These are phyloP conservation scores for Sycophila texana DNA, from an alignment of 2,888 invertebrate species.

Conservation along the genomic window DNA sequence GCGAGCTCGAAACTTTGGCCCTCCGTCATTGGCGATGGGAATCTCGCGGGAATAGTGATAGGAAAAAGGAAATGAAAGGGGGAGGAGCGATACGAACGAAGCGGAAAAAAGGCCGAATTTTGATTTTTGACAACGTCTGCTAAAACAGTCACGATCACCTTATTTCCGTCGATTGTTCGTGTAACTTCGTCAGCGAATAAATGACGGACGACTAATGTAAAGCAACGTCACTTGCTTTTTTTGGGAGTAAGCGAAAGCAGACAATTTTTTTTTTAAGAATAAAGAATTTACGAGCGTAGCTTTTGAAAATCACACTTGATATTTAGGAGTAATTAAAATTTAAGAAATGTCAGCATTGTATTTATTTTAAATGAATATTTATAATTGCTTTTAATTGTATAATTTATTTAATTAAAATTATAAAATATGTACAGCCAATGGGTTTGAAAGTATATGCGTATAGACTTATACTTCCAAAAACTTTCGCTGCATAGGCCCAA, in stretches of 20 bases:
- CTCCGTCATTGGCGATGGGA: slow-evolving; percentile 55
- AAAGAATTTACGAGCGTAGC: too few relatives aligned
- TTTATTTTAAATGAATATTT: too few relatives aligned
- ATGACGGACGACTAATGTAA: slow-evolving; percentile 27
- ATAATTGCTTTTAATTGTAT: too few relatives aligned
- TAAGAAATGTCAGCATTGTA: too few relatives aligned
- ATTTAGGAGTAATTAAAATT: too few relatives aligned
- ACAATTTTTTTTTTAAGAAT: background rate
- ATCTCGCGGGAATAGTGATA: slow-evolving; percentile 40
- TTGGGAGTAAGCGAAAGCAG: background rate
- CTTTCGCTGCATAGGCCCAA: too few relatives aligned
- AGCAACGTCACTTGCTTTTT: slow-evolving; percentile 22
- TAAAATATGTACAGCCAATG: too few relatives aligned
- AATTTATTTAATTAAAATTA: too few relatives aligned
- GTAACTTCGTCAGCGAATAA: slow-evolving; percentile 13
- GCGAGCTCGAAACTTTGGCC: slow-evolving; percentile 56
- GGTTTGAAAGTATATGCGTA: too few relatives aligned
- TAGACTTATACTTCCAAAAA: too few relatives aligned
- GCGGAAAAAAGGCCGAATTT: slow-evolving; percentile 34
- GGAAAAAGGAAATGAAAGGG: background rate
- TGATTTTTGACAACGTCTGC: slow-evolving; percentile 37
- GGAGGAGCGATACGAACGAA: background rate
- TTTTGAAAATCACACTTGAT: too few relatives aligned
- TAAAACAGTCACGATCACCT: background rate
- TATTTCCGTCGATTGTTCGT: background rate